phyloP scores from a whole-genome alignment of 2,888 invertebrate species.

The Suillia variegata region DNA sequence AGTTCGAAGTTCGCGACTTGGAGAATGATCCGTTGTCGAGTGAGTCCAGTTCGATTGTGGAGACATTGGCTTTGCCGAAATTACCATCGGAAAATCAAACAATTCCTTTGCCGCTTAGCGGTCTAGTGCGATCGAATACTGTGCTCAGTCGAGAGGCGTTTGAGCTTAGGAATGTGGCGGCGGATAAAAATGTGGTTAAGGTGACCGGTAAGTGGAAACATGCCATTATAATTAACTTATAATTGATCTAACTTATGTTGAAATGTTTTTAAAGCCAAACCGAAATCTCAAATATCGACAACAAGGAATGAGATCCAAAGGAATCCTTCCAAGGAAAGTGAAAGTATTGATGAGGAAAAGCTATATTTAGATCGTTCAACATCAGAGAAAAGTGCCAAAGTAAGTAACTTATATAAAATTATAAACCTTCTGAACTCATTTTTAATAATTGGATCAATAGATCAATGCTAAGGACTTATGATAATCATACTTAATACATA shows the following conservation, averaged over 20 bases:
- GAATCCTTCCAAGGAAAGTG: slow-evolving; percentile 58
- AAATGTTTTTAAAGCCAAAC: slow-evolving; percentile 4
- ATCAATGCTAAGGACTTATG: not conserved
- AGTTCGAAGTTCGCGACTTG: slow-evolving; percentile 74
- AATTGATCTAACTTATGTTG: too few species aligned
- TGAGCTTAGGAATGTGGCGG: slow-evolving; percentile 36
- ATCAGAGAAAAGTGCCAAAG: slow-evolving; percentile 62
- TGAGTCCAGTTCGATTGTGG: slow-evolving; percentile 54
- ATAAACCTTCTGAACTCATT: too few species aligned
- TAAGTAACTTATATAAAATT: slow-evolving; percentile 22
- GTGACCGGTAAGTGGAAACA: slow-evolving; percentile 1
- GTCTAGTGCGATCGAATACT: slow-evolving; percentile 58
- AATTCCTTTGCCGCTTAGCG: slow-evolving; percentile 55
- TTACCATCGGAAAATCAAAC: slow-evolving; percentile 56
- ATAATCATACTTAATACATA: too few species aligned
- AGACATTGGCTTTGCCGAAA: slow-evolving; percentile 58
- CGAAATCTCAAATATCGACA: not conserved
- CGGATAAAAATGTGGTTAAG: slow-evolving; percentile 16
- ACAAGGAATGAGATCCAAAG: slow-evolving; percentile 25
- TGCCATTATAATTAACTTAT: not conserved
- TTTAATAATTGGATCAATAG: too few species aligned
- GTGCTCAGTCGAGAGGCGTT: slow-evolving; percentile 54
- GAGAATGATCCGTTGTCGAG: slow-evolving; percentile 63
- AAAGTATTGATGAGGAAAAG: slow-evolving; percentile 70
- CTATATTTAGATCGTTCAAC: slow-evolving; percentile 69